Conservation (phyloP, 2,888 invertebrate genomes). For the Macaria notata region DNA sequence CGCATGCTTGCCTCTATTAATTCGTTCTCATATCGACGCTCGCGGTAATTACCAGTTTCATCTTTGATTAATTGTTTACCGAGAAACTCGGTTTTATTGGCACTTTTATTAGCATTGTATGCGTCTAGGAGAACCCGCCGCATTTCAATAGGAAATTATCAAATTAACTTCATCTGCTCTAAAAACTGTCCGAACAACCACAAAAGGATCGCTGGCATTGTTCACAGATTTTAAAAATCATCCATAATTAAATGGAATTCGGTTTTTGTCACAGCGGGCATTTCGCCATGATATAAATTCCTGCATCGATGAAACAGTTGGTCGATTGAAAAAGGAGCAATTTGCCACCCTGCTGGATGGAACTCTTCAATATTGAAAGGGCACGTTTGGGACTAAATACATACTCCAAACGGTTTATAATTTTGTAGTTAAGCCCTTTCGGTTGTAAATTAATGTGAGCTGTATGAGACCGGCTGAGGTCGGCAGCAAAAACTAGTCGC, state of each 20-base stretch:
- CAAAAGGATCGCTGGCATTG: constrained; percentile 76
- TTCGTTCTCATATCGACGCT: constrained; percentile 31
- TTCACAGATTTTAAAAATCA: constrained; percentile 81
- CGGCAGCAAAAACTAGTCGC: constrained; percentile 62
- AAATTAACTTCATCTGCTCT: constrained; percentile 70
- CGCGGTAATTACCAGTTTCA: constrained; percentile 20
- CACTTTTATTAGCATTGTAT: constrained; percentile 30
- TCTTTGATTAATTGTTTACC: constrained; percentile 21
- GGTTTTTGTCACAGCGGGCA: constrained; percentile 61
- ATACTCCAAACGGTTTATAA: constrained; percentile 56
- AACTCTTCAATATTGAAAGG: constrained; percentile 56
- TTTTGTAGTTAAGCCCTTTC: constrained; percentile 58
- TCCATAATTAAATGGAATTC: constrained; percentile 81
- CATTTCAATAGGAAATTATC: constrained; percentile 76
- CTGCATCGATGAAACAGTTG: constrained; percentile 54
- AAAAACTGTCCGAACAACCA: constrained; percentile 60
- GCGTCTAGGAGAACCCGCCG: constrained; percentile 32
- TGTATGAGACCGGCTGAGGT: constrained; percentile 56
- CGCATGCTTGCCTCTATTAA: constrained; percentile 47
- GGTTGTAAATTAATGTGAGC: constrained; percentile 44
- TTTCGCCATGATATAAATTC: constrained; percentile 77
- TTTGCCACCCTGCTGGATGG: constrained; percentile 71
- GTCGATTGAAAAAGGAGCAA: constrained; percentile 61
- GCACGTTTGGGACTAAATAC: constrained; percentile 44
- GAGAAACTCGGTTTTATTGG: constrained; percentile 9